Percentiles rank a stretch among this genome's conserved stretches.
Conservation (phyloP, 1,140 invertebrate genomes). For the Drosophila burlai region DNA sequence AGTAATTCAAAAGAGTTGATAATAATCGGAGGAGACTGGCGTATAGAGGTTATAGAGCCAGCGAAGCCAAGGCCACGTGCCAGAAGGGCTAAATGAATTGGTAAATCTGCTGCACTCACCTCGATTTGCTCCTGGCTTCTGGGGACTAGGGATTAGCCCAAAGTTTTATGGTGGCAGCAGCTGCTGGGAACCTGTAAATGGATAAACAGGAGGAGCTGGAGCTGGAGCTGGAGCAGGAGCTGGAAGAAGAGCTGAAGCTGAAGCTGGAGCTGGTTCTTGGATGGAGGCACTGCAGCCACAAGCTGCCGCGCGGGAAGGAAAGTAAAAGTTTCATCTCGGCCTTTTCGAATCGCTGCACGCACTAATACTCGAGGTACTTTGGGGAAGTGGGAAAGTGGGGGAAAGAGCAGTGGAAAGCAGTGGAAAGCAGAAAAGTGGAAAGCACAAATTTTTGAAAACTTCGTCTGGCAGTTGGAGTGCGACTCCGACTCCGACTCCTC, state of each 20-base stretch:
- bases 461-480: conserved; percentile 47
- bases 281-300: conserved; percentile 12
- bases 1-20: background rate
- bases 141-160: conserved; percentile 17
- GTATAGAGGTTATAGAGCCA: background rate
- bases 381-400: background rate
- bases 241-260: background rate
- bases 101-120: conserved; percentile 13
- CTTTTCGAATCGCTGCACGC: conserved; percentile 40
- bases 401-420: background rate
- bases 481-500: background rate
- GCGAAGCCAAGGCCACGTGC: background rate
- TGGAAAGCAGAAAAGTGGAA: conserved; percentile 9
- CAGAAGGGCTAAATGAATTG: conserved; percentile 12
- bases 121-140: background rate
- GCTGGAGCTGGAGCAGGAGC: background rate
- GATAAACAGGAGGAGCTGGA: conserved; percentile 7
- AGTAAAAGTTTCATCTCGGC: conserved; percentile 67
- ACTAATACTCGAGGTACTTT: conserved; percentile 46
- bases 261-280: background rate
- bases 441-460: conserved; percentile 51
- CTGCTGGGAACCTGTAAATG: conserved; percentile 27
- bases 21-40: background rate
- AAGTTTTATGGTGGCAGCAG: conserved; percentile 30
- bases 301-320: conserved; percentile 28